These are phyloP conservation scores for Bradynema listronoti DNA, from an alignment of 1,140 invertebrate genomes.

Conservation along the genomic window DNA sequence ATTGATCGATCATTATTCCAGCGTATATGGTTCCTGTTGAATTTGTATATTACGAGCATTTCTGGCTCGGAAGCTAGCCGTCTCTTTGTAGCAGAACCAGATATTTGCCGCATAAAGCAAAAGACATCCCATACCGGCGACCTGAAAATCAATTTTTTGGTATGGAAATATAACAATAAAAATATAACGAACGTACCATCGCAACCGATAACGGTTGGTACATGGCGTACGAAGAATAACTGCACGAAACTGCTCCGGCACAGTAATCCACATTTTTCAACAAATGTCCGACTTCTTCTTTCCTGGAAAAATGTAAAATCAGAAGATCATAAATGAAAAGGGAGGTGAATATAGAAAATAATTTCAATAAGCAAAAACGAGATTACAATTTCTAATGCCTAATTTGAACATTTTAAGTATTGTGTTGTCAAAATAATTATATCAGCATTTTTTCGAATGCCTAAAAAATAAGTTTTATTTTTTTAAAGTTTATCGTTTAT, in stretches of 20 bases:
- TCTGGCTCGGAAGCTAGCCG: conserved; percentile 30
- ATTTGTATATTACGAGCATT: conserved; percentile 21
- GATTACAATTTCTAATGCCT: no score
- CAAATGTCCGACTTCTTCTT: conserved; percentile 6
- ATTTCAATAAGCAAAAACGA: no score
- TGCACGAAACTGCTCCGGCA: neutral
- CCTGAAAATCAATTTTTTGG: conserved; percentile 25
- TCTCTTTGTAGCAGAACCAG: conserved; percentile 51
- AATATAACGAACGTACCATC: neutral
- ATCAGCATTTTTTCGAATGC: no score
- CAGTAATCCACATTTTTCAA: neutral
- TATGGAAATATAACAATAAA: conserved; percentile 9
- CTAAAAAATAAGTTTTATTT: no score
- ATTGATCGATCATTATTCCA: conserved; percentile 13
- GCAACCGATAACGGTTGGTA: neutral
- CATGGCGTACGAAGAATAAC: neutral
- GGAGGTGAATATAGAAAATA: no score
- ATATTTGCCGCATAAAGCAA: conserved; percentile 39
- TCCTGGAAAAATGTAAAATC: neutral
- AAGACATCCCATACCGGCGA: conserved; percentile 37
- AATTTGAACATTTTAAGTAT: no score
- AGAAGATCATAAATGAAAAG: neutral
- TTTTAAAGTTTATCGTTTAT: no score
- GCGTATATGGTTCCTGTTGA: conserved; percentile 24
- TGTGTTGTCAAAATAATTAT: no score